Conservation (phyloP, 1,140 invertebrate species). For the Aricia agestis region DNA sequence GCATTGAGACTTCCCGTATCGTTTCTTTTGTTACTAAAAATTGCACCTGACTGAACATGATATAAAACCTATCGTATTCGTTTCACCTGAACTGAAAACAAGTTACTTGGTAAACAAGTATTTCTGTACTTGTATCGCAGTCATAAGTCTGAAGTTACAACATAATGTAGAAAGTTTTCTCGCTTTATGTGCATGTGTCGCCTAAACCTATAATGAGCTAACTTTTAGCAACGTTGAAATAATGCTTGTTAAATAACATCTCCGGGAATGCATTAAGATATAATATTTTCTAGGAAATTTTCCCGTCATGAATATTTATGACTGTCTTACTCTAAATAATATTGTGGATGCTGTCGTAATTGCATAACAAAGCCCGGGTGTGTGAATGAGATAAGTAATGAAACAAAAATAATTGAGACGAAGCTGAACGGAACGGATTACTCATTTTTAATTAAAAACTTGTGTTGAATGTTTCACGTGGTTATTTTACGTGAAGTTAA, state of each 20-base stretch:
- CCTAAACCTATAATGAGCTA: not conserved
- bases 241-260: not conserved
- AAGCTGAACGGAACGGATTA: not conserved
- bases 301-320: constrained; percentile 1
- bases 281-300: not conserved
- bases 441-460: not conserved
- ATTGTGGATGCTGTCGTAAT: not conserved
- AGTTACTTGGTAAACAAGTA: not conserved
- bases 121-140: not conserved
- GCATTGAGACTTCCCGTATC: not conserved
- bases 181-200: not conserved
- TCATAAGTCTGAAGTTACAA: not conserved
- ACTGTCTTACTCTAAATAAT: not conserved
- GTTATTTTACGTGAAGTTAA: not conserved
- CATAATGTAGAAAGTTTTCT: not conserved
- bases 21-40: not conserved
- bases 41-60: not conserved
- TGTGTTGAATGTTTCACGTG: not conserved
- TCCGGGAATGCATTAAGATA: not conserved
- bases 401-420: not conserved
- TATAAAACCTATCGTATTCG: not conserved
- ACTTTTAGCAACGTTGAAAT: not conserved
- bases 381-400: constrained; percentile 2
- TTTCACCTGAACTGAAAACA: not conserved
- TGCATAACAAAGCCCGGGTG: not conserved